These are phyloP conservation scores for Drosophila demipolita DNA, from an alignment of 2,888 invertebrate genomes.

Conservation along the genomic window DNA sequence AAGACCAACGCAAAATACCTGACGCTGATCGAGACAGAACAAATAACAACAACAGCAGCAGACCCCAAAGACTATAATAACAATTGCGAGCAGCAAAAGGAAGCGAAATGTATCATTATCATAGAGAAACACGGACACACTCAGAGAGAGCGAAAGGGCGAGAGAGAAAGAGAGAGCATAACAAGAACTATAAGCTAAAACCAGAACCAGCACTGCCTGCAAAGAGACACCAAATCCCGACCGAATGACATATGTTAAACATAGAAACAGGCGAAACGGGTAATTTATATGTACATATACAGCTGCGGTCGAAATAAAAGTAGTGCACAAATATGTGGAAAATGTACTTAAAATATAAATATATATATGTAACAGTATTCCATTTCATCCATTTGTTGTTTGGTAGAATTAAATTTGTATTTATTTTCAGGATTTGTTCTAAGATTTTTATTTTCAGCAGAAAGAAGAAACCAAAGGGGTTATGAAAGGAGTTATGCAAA, in stretches of 20 bases:
- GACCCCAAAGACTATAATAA: conserved; percentile 22
- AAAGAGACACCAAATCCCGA: conserved; percentile 29
- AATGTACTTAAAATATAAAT: background rate
- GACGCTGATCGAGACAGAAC: conserved; percentile 49
- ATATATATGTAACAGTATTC: background rate
- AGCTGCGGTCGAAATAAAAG: background rate
- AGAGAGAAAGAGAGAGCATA: conserved; percentile 9
- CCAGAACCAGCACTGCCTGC: conserved; percentile 1
- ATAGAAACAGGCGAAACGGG: background rate
- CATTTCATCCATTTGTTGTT: background rate
- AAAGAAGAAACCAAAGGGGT: background rate
- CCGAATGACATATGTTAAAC: conserved; percentile 37
- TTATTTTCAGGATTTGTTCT: background rate
- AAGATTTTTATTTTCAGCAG: background rate
- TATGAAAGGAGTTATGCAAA: background rate
- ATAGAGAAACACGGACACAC: conserved; percentile 17
- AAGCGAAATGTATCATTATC: conserved; percentile 40
- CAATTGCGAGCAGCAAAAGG: conserved; percentile 31
- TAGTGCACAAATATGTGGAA: background rate
- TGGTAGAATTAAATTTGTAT: background rate
- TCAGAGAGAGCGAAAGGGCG: conserved; percentile 14
- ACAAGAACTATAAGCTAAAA: conserved; percentile 16
- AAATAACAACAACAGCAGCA: conserved; percentile 24
- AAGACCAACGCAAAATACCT: conserved; percentile 46
- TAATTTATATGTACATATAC: background rate